phyloP scores from a whole-genome alignment of 2,888 invertebrate species.

The Exocentrus adspersus region DNA sequence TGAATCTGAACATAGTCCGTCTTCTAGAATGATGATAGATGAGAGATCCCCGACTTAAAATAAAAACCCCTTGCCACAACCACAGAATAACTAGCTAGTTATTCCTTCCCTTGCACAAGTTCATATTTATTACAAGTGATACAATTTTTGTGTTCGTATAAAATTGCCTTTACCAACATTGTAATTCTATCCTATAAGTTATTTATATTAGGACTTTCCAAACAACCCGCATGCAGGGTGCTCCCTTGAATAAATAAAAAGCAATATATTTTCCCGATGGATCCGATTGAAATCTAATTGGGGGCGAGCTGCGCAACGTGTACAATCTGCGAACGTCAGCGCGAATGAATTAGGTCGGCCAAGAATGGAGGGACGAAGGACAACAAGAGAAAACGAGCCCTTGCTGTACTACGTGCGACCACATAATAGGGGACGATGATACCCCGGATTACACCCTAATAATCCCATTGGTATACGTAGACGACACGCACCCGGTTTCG shows the following conservation, averaged over 20 bases:
- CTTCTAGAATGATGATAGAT: too few relatives aligned
- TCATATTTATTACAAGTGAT: too few relatives aligned
- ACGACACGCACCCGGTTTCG: constrained; percentile 20
- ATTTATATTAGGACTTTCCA: too few relatives aligned
- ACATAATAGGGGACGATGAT: constrained; percentile 33
- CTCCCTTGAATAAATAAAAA: constrained; percentile 17
- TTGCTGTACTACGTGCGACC: constrained; percentile 33
- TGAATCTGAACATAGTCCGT: too few relatives aligned
- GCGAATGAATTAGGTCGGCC: constrained; percentile 20
- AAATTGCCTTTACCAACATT: too few relatives aligned
- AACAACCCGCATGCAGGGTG: too few relatives aligned
- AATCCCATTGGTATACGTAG: constrained; percentile 20
- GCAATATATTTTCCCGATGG: constrained; percentile 20
- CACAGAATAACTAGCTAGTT: too few relatives aligned
- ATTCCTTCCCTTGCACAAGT: too few relatives aligned
- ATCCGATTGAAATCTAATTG: constrained; percentile 31
- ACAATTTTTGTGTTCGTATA: too few relatives aligned
- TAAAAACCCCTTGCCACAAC: too few relatives aligned
- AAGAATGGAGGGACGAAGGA: not conserved
- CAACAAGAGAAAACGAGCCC: constrained; percentile 5
- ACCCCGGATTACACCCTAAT: constrained; percentile 27
- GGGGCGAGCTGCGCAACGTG: constrained; percentile 17
- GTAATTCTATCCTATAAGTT: too few relatives aligned
- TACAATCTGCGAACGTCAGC: constrained; percentile 23
- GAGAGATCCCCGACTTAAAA: too few relatives aligned